phyloP scores from a whole-genome alignment of 2,888 invertebrate genomes.

The Cantharis flavilabris region DNA sequence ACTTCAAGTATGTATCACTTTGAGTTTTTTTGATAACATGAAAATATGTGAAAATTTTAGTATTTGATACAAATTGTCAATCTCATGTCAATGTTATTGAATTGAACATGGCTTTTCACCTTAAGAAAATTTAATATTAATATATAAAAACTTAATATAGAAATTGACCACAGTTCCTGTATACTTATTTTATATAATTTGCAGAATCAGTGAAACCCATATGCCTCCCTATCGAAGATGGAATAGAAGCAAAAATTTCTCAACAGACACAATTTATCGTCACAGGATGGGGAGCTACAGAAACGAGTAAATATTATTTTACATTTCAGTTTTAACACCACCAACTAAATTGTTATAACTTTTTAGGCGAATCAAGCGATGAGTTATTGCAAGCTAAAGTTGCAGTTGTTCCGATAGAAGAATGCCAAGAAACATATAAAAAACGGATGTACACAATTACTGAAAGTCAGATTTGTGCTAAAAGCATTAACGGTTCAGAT shows the following conservation, averaged over 20 bases:
- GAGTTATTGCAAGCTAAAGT: not conserved
- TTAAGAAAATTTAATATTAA: too few species aligned
- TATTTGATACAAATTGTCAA: too few species aligned
- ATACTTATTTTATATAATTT: too few species aligned
- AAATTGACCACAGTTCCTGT: too few species aligned
- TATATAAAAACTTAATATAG: too few species aligned
- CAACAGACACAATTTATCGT: constrained; percentile 61
- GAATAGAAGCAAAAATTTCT: constrained; percentile 49
- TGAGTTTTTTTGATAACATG: too few species aligned
- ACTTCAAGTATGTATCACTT: not conserved
- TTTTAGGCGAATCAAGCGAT: not conserved
- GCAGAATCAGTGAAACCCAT: constrained; percentile 55
- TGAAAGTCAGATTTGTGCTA: constrained; percentile 64
- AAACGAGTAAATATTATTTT: constrained; percentile 44
- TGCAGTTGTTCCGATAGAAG: constrained; percentile 45
- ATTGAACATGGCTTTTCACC: too few species aligned
- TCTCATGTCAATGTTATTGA: too few species aligned
- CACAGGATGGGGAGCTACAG: constrained; percentile 76
- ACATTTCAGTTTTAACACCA: not conserved
- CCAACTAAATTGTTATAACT: not conserved
- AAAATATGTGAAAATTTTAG: too few species aligned
- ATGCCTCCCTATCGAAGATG: constrained; percentile 54
- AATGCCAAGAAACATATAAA: constrained; percentile 44
- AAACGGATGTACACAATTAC: constrained; percentile 35
- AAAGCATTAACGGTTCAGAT: constrained; percentile 62